A percentile compares a stretch with the other conserved stretches of the same genome.
Evolutionary conservation across 1,140 invertebrate genomes (phyloP).

Genomic region (Agrypnia vestita): DNA sequence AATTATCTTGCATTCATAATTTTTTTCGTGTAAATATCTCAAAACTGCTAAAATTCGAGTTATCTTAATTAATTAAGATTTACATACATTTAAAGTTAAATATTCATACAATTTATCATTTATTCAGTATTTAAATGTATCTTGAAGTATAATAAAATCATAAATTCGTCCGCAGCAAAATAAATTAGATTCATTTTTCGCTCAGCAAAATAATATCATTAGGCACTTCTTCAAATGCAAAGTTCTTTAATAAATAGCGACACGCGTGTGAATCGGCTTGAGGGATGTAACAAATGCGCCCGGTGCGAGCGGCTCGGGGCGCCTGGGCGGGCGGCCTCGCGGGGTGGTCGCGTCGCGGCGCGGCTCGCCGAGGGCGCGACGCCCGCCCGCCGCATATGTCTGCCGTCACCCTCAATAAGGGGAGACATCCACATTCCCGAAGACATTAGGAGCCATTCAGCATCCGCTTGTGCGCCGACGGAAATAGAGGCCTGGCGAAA

Average conservation of each 20-base stretch:
- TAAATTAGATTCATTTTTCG: no score
- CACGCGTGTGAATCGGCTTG: background rate
- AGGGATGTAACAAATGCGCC: constrained; percentile 33
- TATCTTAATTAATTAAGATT: no score
- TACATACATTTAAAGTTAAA: no score
- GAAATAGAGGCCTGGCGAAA: background rate
- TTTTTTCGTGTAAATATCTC: no score
- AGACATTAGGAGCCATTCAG: constrained; percentile 28
- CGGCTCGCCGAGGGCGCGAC: background rate
- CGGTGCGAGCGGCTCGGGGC: background rate
- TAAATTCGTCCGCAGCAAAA: no score
- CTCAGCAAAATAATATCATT: no score
- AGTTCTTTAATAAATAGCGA: background rate
- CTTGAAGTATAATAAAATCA: no score
- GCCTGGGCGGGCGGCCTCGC: background rate
- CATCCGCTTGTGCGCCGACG: constrained; percentile 1
- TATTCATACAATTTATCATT: no score
- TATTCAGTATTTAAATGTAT: no score
- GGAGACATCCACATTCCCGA: constrained; percentile 54
- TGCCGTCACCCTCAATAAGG: constrained; percentile 51
- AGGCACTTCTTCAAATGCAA: background rate
- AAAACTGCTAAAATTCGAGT: no score
- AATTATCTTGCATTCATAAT: no score
- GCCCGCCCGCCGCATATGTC: constrained; percentile 50
- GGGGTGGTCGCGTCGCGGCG: background rate